Base-by-base conservation (phyloP, 1,140 invertebrate genomes). In the Drosophila jambulina region DNA sequence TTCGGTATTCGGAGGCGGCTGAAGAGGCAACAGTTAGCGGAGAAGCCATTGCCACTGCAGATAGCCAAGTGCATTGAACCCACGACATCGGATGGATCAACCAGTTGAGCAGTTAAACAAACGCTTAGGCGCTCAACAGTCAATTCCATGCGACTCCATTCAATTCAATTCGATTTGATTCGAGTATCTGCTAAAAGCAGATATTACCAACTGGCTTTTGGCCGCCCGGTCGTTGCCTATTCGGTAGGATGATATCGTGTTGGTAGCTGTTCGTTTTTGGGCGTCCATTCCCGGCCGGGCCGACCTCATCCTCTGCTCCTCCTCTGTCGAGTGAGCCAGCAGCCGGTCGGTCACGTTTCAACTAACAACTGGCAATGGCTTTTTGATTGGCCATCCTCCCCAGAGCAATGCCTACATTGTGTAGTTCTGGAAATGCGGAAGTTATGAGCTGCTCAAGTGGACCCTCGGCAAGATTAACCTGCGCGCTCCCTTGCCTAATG, bases 181-280 rank as follows among this genome's bases (percentile, higher is more conserved):
- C 67, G 70, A 74, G 69, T 74, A 72, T 78, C 75, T 65, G 72
- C 53, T 67, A 67, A 76, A 77, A 77, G 54, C 75, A 78, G 75
- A 69, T 69, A 78, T 76, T 67, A 74, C 71, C 74, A 76, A 76
- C 75, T 69, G 75, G 75, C 61, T 76, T 77, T 69, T 49, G 63
- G 54, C 63, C 64, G 53, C 53, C 45, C 38, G 51, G 38, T 65
- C 46, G 54, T 75, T 63, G 58, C 72, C 62, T 45, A 68, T 67
- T 68, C 75, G 71, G 60, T 62, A 64, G 62, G 63, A 77, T 75
- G 63, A 77, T 75, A 75, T 75, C 71, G 69, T 75, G 71, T 75
- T 70, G 67, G 67, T 68, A 69, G 62, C 71, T 58, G 49, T 75
- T 77, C 71, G 74, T 57, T 78, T 78, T 68, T 58, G 75, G 61